Evolutionary conservation across 2,888 invertebrate genomes (phyloP).

Genomic region (Lochmaea capreae): DNA sequence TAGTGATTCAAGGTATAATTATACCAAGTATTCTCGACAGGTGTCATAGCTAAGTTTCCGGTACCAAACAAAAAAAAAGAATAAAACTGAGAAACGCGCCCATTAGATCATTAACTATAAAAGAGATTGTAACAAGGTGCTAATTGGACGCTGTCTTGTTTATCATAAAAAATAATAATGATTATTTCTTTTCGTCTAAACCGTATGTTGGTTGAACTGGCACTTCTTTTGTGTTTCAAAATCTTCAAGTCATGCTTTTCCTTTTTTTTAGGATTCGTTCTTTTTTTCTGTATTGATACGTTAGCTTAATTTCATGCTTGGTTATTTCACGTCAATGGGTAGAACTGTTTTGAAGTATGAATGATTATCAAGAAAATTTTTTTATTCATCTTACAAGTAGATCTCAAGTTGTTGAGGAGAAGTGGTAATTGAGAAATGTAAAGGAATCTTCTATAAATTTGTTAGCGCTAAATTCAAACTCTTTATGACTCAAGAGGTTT

Average conservation of each 20-base stretch:
- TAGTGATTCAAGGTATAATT: constrained; percentile 31
- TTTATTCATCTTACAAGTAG: neutral
- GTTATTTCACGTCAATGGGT: constrained; percentile 23
- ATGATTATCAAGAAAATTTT: neutral
- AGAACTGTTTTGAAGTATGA: constrained; percentile 11
- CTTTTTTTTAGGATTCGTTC: constrained; percentile 8
- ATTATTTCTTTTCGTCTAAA: constrained; percentile 52
- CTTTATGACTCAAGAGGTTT: no score
- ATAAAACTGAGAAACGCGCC: constrained; percentile 60
- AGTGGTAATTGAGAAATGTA: no score
- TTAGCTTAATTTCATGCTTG: constrained; percentile 21
- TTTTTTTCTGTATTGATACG: constrained; percentile 13
- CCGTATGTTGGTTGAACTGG: constrained; percentile 55
- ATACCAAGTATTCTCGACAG: constrained; percentile 49
- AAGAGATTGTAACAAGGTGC: constrained; percentile 53
- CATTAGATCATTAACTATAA: constrained; percentile 60
- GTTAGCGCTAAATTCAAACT: no score
- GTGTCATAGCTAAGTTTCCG: constrained; percentile 60
- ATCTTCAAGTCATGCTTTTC: constrained; percentile 55
- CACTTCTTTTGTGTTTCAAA: constrained; percentile 50
- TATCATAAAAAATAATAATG: constrained; percentile 56
- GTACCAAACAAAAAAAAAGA: constrained; percentile 58
- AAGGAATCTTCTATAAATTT: no score
- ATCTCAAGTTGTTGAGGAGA: no score
- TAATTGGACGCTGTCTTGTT: constrained; percentile 61